phyloP scores from a whole-genome alignment of 2,797 vertebrate species.

The Falco novaeseelandiae region DNA sequence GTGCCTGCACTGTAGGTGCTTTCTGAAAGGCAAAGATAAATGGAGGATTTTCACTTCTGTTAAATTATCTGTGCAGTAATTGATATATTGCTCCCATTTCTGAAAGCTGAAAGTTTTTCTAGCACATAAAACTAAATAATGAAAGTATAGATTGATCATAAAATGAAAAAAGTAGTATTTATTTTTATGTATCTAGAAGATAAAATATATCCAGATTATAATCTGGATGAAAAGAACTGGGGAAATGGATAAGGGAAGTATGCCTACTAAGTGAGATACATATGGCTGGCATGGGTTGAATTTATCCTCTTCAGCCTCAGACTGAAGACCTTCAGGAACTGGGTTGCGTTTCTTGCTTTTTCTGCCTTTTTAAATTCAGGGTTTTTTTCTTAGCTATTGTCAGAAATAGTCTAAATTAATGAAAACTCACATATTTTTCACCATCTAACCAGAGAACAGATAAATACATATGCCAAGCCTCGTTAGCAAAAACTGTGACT shows the following conservation, averaged over 20 bases:
- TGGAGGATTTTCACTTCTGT: background rate
- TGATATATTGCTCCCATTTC: background rate
- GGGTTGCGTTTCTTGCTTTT: background rate
- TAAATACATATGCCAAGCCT: conserved; percentile 34
- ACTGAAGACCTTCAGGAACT: background rate
- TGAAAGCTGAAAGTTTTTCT: background rate
- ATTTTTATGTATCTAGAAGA: background rate
- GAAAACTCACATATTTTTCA: background rate
- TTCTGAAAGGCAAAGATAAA: background rate
- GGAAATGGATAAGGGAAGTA: background rate
- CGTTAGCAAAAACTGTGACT: conserved; percentile 1
- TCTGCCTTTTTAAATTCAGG: background rate
- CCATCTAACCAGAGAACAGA: conserved; percentile 4
- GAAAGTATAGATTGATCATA: background rate
- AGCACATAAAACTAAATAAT: background rate
- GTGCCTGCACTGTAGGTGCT: background rate
- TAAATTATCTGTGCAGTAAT: background rate
- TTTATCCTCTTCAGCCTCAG: background rate
- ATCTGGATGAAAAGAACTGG: background rate
- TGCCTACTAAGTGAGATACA: background rate
- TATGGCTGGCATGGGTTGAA: background rate
- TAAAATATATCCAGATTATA: background rate
- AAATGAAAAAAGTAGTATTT: background rate
- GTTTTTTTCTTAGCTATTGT: background rate
- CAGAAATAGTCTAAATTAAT: conserved; percentile 3